Conservation (phyloP, 2,113 vertebrate genomes). For the Gasterosteus nipponicus region DNA sequence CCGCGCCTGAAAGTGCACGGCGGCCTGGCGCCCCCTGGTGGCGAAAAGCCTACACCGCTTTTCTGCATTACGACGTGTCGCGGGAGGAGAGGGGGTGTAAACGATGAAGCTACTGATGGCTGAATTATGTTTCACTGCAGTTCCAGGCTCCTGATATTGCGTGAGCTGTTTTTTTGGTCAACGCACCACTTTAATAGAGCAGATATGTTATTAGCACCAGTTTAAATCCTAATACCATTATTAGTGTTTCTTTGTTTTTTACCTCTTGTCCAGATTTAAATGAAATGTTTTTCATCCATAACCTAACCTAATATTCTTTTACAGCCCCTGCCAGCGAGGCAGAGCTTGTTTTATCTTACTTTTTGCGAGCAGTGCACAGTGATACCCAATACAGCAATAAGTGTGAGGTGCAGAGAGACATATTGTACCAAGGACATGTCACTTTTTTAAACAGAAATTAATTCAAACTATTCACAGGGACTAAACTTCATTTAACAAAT, state of each 20-base stretch:
- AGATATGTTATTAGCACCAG: neutral
- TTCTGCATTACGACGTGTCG: neutral
- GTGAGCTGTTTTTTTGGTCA: neutral
- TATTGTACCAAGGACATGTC: neutral
- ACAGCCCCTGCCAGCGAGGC: neutral
- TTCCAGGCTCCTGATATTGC: neutral
- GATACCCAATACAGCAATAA: neutral
- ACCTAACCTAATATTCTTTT: neutral
- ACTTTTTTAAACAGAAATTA: constrained; percentile 10
- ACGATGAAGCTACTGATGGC: neutral
- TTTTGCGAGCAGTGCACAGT: neutral
- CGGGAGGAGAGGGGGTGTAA: neutral
- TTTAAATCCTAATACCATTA: neutral
- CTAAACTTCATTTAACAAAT: neutral
- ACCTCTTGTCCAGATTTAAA: neutral
- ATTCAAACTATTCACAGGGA: constrained; percentile 8
- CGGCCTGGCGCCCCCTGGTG: constrained; percentile 51
- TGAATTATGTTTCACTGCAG: neutral
- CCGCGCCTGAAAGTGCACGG: neutral
- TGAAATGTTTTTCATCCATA: neutral
- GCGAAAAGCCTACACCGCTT: neutral
- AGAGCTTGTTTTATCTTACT: neutral
- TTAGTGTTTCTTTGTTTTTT: too few relatives aligned
- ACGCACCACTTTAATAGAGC: neutral
- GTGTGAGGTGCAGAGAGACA: neutral